Percentiles rank a stretch among this genome's conserved stretches.
phyloP scores from a whole-genome alignment of 2,797 vertebrate species.

The Austrolebias charrua region DNA sequence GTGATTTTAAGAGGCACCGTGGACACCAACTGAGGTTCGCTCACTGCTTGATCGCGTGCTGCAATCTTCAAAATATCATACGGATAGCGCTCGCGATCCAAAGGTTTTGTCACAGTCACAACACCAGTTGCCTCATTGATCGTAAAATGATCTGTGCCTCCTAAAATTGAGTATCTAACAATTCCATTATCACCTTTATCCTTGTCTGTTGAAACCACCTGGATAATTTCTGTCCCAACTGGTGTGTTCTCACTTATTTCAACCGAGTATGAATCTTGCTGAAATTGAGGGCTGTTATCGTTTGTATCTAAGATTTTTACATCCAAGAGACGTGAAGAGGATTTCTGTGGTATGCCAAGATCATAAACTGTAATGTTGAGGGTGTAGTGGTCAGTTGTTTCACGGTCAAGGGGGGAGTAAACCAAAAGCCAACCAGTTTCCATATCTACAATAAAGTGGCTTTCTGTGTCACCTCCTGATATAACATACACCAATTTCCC shows the following conservation, averaged over 20 bases:
- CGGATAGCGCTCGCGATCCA: conserved; percentile 87
- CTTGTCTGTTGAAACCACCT: conserved; percentile 92
- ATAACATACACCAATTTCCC: conserved; percentile 93
- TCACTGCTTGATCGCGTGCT: conserved; percentile 86
- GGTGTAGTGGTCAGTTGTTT: conserved; percentile 88
- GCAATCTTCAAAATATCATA: conserved; percentile 87
- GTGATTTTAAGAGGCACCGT: conserved; percentile 87
- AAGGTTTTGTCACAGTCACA: conserved; percentile 80
- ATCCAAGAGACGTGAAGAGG: conserved; percentile 88
- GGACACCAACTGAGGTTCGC: conserved; percentile 88
- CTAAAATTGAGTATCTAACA: conserved; percentile 89
- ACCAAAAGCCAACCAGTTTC: conserved; percentile 92
- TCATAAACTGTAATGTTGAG: conserved; percentile 95
- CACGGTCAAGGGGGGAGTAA: conserved; percentile 90
- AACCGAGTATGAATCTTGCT: conserved; percentile 89
- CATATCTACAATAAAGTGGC: conserved; percentile 89
- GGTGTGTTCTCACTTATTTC: conserved; percentile 89
- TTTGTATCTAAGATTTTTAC: conserved; percentile 91
- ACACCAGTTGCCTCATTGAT: conserved; percentile 86
- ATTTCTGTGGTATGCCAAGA: conserved; percentile 96
- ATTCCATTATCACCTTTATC: conserved; percentile 88
- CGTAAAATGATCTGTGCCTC: conserved; percentile 88
- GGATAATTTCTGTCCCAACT: conserved; percentile 87
- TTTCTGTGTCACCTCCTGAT: conserved; percentile 92
- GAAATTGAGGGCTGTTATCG: conserved; percentile 92